A percentile compares a stretch with the other conserved stretches of the same genome.
These are phyloP conservation scores for Desoria tigrina DNA, from an alignment of 2,888 invertebrate species.

Conservation along the genomic window DNA sequence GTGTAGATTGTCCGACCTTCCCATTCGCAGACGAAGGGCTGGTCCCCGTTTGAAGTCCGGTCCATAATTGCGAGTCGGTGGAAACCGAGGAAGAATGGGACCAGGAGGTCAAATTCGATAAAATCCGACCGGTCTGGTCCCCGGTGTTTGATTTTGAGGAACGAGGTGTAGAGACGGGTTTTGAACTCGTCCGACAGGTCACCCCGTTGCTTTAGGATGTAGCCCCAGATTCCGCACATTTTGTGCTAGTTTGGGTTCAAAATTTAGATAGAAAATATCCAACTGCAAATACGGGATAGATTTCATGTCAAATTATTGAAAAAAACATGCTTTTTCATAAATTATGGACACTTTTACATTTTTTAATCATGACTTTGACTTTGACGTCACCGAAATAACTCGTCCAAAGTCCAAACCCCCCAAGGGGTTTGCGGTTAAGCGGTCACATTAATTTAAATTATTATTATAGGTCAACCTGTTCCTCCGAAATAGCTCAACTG, in stretches of 20 bases:
- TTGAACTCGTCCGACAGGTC: constrained; percentile 37
- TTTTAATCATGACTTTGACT: too few relatives aligned
- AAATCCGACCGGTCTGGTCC: constrained; percentile 48
- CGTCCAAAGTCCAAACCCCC: too few relatives aligned
- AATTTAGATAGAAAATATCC: too few relatives aligned
- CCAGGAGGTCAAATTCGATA: constrained; percentile 46
- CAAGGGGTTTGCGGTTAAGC: too few relatives aligned
- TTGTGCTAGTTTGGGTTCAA: background rate
- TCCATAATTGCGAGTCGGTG: constrained; percentile 48
- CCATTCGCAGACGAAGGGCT: constrained; percentile 46
- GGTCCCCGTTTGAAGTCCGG: constrained; percentile 43
- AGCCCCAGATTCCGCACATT: constrained; percentile 50
- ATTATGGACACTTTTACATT: too few relatives aligned
- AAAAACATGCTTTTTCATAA: too few relatives aligned
- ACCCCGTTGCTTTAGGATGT: constrained; percentile 42
- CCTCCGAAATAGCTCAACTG: too few relatives aligned
- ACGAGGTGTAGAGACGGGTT: constrained; percentile 34
- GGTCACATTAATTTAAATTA: too few relatives aligned
- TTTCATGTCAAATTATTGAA: too few relatives aligned
- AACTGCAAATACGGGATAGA: too few relatives aligned
- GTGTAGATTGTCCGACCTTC: constrained; percentile 44
- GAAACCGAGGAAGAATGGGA: constrained; percentile 47
- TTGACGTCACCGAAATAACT: too few relatives aligned
- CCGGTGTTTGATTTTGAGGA: constrained; percentile 42
- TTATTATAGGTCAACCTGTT: too few relatives aligned